Evolutionary conservation across 2,113 vertebrate genomes (phyloP).

Genomic region (Anolis sagrei): DNA sequence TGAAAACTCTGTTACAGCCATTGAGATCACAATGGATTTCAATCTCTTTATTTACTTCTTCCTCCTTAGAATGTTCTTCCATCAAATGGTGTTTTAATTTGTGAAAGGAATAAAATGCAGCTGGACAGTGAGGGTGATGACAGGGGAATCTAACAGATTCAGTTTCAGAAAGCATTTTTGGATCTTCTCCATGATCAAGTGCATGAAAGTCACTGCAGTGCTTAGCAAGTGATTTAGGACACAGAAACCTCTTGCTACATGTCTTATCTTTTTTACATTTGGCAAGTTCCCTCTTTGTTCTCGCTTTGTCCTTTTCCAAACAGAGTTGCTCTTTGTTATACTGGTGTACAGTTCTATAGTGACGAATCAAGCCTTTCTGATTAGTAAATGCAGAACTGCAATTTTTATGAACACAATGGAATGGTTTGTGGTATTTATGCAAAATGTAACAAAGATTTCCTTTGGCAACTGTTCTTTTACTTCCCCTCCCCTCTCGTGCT

Average conservation of each 20-base stretch:
- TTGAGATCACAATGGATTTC: conserved; percentile 88
- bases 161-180: conserved; percentile 76
- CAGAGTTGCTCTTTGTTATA: conserved; percentile 93
- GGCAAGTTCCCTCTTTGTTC: conserved; percentile 84
- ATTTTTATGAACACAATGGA: conserved; percentile 93
- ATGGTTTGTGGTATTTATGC: conserved; percentile 93
- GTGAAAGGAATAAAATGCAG: conserved; percentile 89
- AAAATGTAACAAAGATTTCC: conserved; percentile 92
- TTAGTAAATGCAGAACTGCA: conserved; percentile 91
- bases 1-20: conserved; percentile 87
- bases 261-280: conserved; percentile 85
- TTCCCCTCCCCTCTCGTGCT: conserved; percentile 83
- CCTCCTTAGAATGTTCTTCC: conserved; percentile 77
- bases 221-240: conserved; percentile 80
- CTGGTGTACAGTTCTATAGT: conserved; percentile 90
- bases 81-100: conserved; percentile 87
- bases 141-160: conserved; percentile 86
- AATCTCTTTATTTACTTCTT: conserved; percentile 79
- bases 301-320: conserved; percentile 87
- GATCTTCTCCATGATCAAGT: conserved; percentile 75
- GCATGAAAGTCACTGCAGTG: conserved; percentile 83
- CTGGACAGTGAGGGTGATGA: conserved; percentile 86
- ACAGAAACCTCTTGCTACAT: conserved; percentile 84
- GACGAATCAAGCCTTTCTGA: conserved; percentile 90
- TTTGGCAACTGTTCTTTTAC: conserved; percentile 89